Percentiles rank a stretch among this genome's conserved stretches.
Conservation (phyloP, 2,113 vertebrate genomes). For the Theristicus caerulescens region DNA sequence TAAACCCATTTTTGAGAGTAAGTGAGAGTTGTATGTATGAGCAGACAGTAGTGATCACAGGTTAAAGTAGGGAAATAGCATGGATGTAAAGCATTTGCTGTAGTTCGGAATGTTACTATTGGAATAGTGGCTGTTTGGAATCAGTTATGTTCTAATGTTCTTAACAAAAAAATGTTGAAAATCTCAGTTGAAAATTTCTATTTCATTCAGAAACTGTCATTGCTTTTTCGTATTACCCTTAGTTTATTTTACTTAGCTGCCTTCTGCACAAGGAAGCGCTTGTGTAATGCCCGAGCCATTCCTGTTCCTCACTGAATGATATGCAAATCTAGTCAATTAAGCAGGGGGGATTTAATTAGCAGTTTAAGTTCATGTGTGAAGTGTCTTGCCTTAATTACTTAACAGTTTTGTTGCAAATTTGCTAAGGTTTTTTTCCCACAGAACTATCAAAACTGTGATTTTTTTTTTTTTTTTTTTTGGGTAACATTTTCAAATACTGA, state of each 20-base stretch:
- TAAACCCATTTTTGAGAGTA: not conserved
- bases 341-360: constrained; percentile 87
- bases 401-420: constrained; percentile 86
- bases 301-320: constrained; percentile 75
- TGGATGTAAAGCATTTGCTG: not conserved
- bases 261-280: constrained; percentile 6
- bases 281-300: constrained; percentile 68
- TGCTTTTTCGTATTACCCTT: not conserved
- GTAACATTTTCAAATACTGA: constrained; percentile 50
- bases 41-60: not conserved
- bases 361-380: constrained; percentile 87
- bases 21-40: not conserved
- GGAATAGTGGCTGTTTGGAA: not conserved
- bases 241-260: constrained; percentile 9
- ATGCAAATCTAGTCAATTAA: constrained; percentile 89
- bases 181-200: not conserved
- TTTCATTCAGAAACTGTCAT: not conserved
- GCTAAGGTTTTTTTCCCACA: constrained; percentile 72
- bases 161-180: not conserved
- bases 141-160: not conserved
- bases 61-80: not conserved
- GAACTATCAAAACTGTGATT: constrained; percentile 80
- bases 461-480: constrained; percentile 59
- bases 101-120: not conserved
- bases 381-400: constrained; percentile 85